These are phyloP conservation scores for Percopsis omiscomaycus DNA, from an alignment of 2,797 vertebrate species.

Conservation along the genomic window DNA sequence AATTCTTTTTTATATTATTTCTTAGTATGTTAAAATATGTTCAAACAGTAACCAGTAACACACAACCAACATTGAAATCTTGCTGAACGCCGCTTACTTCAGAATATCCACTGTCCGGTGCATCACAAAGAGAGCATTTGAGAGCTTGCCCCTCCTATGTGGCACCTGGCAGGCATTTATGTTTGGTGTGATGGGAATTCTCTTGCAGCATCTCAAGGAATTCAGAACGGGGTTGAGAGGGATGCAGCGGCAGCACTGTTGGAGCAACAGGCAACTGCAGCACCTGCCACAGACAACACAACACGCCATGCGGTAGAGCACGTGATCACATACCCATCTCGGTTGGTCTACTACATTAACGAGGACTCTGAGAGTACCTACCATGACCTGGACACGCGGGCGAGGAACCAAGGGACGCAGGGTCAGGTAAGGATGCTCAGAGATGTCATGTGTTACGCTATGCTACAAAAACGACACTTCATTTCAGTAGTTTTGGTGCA, in stretches of 20 bases:
- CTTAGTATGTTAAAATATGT: slow-evolving; percentile 7
- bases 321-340: slow-evolving; percentile 90
- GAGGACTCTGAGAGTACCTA: slow-evolving; percentile 93
- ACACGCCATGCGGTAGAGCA: slow-evolving; percentile 78
- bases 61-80: slow-evolving; percentile 12
- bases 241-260: slow-evolving; percentile 68
- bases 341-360: slow-evolving; percentile 94
- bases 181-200: slow-evolving; percentile 34
- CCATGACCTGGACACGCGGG: slow-evolving; percentile 90
- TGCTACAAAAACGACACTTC: not conserved
- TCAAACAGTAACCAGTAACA: not conserved
- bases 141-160: slow-evolving; percentile 31
- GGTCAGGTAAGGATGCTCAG: slow-evolving; percentile 81
- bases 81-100: slow-evolving; percentile 23
- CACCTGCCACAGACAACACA: slow-evolving; percentile 75
- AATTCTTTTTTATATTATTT: not conserved
- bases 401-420: slow-evolving; percentile 84
- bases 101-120: slow-evolving; percentile 27
- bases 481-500: too few species aligned
- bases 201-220: slow-evolving; percentile 68
- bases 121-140: slow-evolving; percentile 49
- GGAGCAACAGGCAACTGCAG: slow-evolving; percentile 78
- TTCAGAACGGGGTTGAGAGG: slow-evolving; percentile 72
- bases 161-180: slow-evolving; percentile 30
- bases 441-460: not conserved